phyloP scores from a whole-genome alignment of 2,113 vertebrate genomes.

The Gadus macrocephalus region DNA sequence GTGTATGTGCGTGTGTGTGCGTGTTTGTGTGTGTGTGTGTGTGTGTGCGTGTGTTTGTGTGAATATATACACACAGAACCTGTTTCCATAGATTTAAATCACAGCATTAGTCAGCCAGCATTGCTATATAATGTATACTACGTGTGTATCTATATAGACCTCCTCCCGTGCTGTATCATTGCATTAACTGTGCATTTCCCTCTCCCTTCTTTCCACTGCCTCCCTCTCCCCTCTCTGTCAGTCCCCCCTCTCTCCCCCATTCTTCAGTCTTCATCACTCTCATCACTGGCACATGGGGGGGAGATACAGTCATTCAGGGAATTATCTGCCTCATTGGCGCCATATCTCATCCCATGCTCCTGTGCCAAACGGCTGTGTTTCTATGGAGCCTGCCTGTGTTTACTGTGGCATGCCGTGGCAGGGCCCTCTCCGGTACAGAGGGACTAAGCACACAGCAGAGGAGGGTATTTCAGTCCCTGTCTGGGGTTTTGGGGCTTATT shows the following conservation, averaged over 20 bases:
- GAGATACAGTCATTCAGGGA: slow-evolving; percentile 64
- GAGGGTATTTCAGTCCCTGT: slow-evolving; percentile 64
- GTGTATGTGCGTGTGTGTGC: too few species aligned
- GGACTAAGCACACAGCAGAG: slow-evolving; percentile 63
- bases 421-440: slow-evolving; percentile 56
- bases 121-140: neutral
- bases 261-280: slow-evolving; percentile 34
- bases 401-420: slow-evolving; percentile 62
- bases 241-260: slow-evolving; percentile 16
- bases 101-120: neutral
- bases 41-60: too few species aligned
- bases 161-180: too few species aligned
- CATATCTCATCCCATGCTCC: slow-evolving; percentile 55
- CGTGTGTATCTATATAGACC: slow-evolving; percentile 13
- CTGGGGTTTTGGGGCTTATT: slow-evolving; percentile 67
- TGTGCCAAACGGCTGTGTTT: slow-evolving; percentile 63
- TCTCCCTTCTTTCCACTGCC: neutral
- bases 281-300: slow-evolving; percentile 50
- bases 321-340: slow-evolving; percentile 68
- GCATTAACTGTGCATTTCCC: slow-evolving; percentile 24
- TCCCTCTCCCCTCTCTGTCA: slow-evolving; percentile 25
- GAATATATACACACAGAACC: neutral
- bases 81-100: neutral
- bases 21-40: too few species aligned
- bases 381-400: slow-evolving; percentile 64